Base-by-base conservation (phyloP, 2,113 vertebrate genomes). In the Ramphastos sulfuratus region DNA sequence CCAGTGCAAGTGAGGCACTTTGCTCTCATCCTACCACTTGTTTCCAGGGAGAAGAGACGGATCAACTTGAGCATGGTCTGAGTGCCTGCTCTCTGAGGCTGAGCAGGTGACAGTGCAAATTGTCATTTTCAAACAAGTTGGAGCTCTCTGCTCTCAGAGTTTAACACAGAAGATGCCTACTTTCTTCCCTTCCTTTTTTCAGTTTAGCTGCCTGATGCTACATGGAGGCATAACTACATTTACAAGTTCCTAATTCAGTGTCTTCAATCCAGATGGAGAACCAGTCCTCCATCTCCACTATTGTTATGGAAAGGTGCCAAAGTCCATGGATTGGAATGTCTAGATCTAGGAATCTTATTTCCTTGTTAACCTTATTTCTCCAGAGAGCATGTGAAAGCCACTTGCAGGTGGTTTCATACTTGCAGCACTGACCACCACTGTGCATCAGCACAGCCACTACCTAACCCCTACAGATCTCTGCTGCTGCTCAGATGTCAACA, bases 331-430 rank as follows among this genome's bases (percentile, higher is more conserved):
- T 52, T 64, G 71, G 23, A 5, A 9, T 2, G 0, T 25, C 81
- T 72, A 48, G 59, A 3, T 1, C 31, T 8, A 60, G 12, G 3
- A 56, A 70, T 6, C 12, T 13, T 9, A 14, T 21, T 23, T 33
- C 21, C 25, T 24, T 18, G 9, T 21, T 52, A 52, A 52, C 50
- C 23, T 24, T 24, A 24, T 52, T 52, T 25, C 50, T 7, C 12
- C 50, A n/a, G 4, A 12, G 42, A 44, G 39, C 30, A 58, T 1
- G 0, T 0, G 27, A 44, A 85, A 80, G 25, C 56, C 1, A 1
- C 50, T n/a, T 23, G 15, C 28, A 14, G 15, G 48, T 0, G 0
- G 13, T 17, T 81, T 60, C 73, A 39, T n/a, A 9, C 54, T 16
- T 7, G 50, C 37, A 25, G 35, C n/a, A 4, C 35, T 10, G 61